A percentile compares a stretch with the other conserved stretches of the same genome.
phyloP scores from a whole-genome alignment of 1,140 invertebrate species.

The Drosophila ironensis region DNA sequence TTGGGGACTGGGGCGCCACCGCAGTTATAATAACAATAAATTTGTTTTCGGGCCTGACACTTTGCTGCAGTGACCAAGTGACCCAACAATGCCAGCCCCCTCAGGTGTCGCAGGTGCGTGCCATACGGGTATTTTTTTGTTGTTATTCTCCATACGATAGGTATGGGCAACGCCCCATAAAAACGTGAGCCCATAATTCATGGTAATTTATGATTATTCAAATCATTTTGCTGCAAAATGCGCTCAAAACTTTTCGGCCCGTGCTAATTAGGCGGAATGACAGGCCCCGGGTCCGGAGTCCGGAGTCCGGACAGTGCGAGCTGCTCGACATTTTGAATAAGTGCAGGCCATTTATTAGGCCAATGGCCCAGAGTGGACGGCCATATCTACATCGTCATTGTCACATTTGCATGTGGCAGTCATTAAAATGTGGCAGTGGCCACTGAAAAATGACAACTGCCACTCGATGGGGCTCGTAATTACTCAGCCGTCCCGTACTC shows the following conservation, averaged over 20 bases:
- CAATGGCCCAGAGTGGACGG: neutral
- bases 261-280: slow-evolving; percentile 65
- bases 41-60: slow-evolving; percentile 51
- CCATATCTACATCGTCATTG: slow-evolving; percentile 58
- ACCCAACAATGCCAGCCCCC: neutral
- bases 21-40: slow-evolving; percentile 59
- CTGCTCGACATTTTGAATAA: slow-evolving; percentile 50
- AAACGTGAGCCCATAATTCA: slow-evolving; percentile 49
- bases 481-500: slow-evolving; percentile 46
- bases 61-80: slow-evolving; percentile 49
- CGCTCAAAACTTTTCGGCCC: slow-evolving; percentile 24
- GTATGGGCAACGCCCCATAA: slow-evolving; percentile 10
- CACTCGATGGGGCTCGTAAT: slow-evolving; percentile 59
- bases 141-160: too few relatives aligned
- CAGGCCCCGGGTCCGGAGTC: too few relatives aligned
- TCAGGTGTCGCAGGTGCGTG: slow-evolving; percentile 42
- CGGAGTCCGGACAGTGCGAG: slow-evolving; percentile 31
- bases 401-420: slow-evolving; percentile 69
- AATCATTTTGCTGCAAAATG: slow-evolving; percentile 57
- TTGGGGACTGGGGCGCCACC: too few relatives aligned
- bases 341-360: slow-evolving; percentile 69
- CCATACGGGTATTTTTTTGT: slow-evolving; percentile 6
- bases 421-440: slow-evolving; percentile 51
- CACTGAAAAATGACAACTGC: slow-evolving; percentile 74
- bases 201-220: slow-evolving; percentile 73